phyloP scores from a whole-genome alignment of 2,113 vertebrate genomes.

The Lycaon pictus region DNA sequence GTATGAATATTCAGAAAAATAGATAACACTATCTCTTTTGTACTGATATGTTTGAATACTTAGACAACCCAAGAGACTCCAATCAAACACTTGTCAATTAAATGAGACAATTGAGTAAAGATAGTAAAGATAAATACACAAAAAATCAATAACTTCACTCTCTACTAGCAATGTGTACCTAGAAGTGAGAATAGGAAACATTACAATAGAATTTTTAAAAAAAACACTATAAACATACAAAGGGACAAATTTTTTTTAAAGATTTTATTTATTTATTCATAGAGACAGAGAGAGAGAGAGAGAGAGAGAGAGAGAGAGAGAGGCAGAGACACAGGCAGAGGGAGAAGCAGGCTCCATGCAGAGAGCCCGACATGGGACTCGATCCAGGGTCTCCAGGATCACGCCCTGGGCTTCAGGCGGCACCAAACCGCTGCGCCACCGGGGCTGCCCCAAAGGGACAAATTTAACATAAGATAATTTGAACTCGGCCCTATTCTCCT shows the following conservation, averaged over 20 bases:
- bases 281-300: too few species aligned
- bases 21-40: slow-evolving; percentile 48
- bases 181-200: slow-evolving; percentile 42
- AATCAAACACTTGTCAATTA: slow-evolving; percentile 62
- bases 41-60: slow-evolving; percentile 41
- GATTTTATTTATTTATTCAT: too few species aligned
- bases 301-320: too few species aligned
- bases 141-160: slow-evolving; percentile 65
- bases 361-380: too few species aligned
- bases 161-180: slow-evolving; percentile 11
- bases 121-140: slow-evolving; percentile 23
- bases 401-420: too few species aligned
- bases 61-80: slow-evolving; percentile 45
- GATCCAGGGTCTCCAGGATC: too few species aligned
- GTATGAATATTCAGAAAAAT: slow-evolving; percentile 60
- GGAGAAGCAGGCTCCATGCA: too few species aligned
- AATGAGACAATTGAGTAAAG: slow-evolving; percentile 43
- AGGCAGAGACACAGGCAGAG: too few species aligned
- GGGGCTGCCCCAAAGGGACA: background rate
- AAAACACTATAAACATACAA: background rate
- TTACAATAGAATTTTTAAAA: background rate
- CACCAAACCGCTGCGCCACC: too few species aligned
- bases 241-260: background rate
- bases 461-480: background rate
- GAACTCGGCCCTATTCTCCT: background rate